Percentiles rank a stretch among this genome's conserved stretches.
These are phyloP conservation scores for Aphis craccivora DNA, from an alignment of 1,140 invertebrate species.

Conservation along the genomic window DNA sequence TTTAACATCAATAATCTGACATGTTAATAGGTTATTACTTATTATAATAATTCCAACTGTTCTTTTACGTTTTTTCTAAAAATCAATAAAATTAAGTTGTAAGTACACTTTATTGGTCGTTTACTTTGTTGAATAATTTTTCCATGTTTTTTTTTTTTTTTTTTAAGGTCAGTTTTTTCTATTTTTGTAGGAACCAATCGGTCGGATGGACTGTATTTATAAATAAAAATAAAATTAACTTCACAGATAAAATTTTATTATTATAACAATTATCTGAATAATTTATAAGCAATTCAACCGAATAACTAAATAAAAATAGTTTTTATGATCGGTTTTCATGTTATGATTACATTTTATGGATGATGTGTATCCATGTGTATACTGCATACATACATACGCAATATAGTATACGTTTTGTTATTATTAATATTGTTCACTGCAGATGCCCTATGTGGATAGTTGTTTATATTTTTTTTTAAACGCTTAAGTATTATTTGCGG, in stretches of 20 bases:
- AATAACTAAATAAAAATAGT: conserved; percentile 4
- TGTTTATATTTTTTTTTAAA: background rate
- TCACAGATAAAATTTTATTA: background rate
- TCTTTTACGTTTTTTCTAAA: too few relatives aligned
- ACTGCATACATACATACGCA: background rate
- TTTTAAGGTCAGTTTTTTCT: background rate
- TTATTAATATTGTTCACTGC: background rate
- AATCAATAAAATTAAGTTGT: background rate
- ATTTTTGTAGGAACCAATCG: background rate
- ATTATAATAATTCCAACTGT: too few relatives aligned
- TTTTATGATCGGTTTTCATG: background rate
- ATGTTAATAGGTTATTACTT: background rate
- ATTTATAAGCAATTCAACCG: background rate
- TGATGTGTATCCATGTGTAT: background rate
- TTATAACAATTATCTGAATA: background rate
- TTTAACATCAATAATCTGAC: background rate
- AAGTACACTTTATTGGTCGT: too few relatives aligned
- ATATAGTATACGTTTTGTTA: background rate
- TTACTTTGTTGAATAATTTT: background rate
- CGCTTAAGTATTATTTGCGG: background rate
- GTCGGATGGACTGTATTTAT: too few relatives aligned
- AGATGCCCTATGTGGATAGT: background rate
- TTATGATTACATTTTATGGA: conserved; percentile 5
- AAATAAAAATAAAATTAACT: too few relatives aligned
- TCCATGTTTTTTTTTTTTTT: background rate